A percentile compares a stretch with the other conserved stretches of the same genome.
phyloP scores from a whole-genome alignment of 1,140 invertebrate species.

The Paraescarpia echinospica region DNA sequence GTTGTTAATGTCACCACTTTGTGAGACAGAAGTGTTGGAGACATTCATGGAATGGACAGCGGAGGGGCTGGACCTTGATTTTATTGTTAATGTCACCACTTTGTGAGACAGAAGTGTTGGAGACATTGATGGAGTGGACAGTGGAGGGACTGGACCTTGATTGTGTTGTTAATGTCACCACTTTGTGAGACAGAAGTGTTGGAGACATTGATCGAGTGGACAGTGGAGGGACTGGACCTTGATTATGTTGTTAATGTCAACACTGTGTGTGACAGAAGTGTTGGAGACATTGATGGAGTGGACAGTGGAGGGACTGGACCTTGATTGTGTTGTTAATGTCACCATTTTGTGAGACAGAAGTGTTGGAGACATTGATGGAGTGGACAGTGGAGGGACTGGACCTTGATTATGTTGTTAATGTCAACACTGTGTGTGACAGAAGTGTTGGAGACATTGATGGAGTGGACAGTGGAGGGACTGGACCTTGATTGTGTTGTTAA shows the following conservation, averaged over 20 bases:
- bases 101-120: conserved; percentile 38
- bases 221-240: conserved; percentile 77
- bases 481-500: conserved; percentile 77
- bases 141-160: conserved; percentile 80
- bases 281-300: not conserved
- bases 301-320: not conserved
- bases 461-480: conserved; percentile 75
- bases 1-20: not conserved
- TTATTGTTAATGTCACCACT: not conserved
- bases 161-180: conserved; percentile 65
- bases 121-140: conserved; percentile 67
- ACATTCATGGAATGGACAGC: no score
- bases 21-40: not conserved
- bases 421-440: conserved; percentile 16
- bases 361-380: not conserved
- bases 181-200: conserved; percentile 54
- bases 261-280: not conserved
- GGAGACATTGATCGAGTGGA: conserved; percentile 66
- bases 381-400: not conserved
- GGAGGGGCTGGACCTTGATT: not conserved
- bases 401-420: not conserved
- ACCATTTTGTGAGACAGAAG: not conserved
- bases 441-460: conserved; percentile 61
- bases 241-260: conserved; percentile 59
- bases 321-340: not conserved